phyloP scores from a whole-genome alignment of 1,140 invertebrate genomes.

The Drosophila kanapiae region DNA sequence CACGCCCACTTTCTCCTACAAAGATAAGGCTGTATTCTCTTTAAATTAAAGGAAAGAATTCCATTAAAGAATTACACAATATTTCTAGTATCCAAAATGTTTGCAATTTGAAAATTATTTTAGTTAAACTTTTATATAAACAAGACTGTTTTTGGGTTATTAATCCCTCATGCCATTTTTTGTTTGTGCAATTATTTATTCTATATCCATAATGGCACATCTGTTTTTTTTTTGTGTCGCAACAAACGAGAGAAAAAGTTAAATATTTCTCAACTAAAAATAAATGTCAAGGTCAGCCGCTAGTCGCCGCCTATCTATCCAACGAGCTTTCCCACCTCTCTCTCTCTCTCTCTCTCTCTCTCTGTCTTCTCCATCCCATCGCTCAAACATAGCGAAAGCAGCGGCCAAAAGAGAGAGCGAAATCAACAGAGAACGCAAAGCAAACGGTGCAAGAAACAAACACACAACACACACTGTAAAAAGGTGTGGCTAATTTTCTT shows the following conservation, averaged over 20 bases:
- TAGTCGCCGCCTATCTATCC: conserved; percentile 41
- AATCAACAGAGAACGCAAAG: conserved; percentile 25
- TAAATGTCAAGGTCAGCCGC: conserved; percentile 80
- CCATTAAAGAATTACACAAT: no score
- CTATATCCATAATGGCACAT: conserved; percentile 30
- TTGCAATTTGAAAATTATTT: no score
- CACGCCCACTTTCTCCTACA: neutral
- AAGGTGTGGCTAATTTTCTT: conserved; percentile 65
- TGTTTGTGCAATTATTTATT: conserved; percentile 29
- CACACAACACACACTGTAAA: conserved; percentile 8
- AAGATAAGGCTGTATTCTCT: no score
- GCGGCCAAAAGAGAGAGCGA: conserved; percentile 25
- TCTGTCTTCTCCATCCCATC: neutral
- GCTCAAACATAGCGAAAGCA: conserved; percentile 23
- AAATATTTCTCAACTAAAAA: conserved; percentile 75
- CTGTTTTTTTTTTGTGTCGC: conserved; percentile 39
- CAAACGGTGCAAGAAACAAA: conserved; percentile 10
- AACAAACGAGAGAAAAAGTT: conserved; percentile 66
- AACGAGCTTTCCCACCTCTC: neutral
- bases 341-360: neutral
- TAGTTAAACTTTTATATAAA: conserved; percentile 9
- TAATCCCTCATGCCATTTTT: conserved; percentile 9
- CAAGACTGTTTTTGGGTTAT: conserved; percentile 30
- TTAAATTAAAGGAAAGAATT: no score
- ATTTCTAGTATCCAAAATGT: no score